Evolutionary conservation across 1,140 invertebrate genomes (phyloP).

Genomic region (Hycleus phaleratus): DNA sequence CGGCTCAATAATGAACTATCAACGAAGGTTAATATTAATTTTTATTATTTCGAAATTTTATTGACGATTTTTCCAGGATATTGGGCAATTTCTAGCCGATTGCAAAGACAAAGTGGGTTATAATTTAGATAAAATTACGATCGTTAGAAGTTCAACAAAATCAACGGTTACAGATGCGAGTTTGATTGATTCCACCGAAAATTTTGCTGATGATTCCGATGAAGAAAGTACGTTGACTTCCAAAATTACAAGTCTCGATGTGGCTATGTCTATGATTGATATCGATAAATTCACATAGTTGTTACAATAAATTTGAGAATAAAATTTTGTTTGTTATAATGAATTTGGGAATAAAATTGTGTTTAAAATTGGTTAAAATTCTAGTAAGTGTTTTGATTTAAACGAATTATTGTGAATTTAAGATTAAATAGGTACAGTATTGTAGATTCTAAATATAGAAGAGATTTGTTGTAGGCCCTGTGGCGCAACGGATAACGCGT

Average conservation of each 20-base stretch:
- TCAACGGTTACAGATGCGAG: background rate
- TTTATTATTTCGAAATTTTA: background rate
- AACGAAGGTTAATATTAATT: conserved; percentile 11
- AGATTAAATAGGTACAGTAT: too few species aligned
- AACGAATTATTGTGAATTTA: too few species aligned
- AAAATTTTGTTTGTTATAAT: background rate
- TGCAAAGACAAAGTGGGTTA: conserved; percentile 22
- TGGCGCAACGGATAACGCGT: conserved; percentile 89
- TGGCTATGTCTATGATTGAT: conserved; percentile 30
- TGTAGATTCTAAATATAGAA: too few species aligned
- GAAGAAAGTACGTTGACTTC: background rate
- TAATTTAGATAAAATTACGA: conserved; percentile 4
- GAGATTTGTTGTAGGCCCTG: conserved; percentile 50
- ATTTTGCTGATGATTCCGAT: conserved; percentile 22
- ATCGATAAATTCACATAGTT: conserved; percentile 24
- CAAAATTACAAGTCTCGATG: too few species aligned
- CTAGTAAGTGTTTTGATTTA: too few species aligned
- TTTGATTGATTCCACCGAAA: background rate
- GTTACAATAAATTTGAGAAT: background rate
- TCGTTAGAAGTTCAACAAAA: conserved; percentile 1
- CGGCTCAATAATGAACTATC: conserved; percentile 21
- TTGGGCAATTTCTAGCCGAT: conserved; percentile 17
- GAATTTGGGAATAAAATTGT: background rate
- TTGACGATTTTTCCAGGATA: conserved; percentile 21
- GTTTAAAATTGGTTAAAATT: too few species aligned